A percentile compares a stretch with the other conserved stretches of the same genome.
These are phyloP conservation scores for Heliconius cydno DNA, from an alignment of 2,888 invertebrate genomes.

Conservation along the genomic window DNA sequence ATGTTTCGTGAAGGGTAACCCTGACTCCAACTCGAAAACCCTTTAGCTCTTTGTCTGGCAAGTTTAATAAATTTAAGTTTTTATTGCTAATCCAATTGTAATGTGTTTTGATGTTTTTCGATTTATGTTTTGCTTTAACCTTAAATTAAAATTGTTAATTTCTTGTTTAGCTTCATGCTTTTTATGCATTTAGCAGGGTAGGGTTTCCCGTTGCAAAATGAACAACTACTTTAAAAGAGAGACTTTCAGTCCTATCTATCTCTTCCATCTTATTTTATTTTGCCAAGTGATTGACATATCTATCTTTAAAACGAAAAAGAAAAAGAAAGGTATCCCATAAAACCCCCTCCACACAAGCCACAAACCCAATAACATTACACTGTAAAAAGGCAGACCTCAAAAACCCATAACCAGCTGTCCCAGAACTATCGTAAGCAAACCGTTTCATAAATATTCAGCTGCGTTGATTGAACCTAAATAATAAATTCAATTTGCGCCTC, in stretches of 20 bases:
- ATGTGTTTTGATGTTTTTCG: conserved; percentile 17
- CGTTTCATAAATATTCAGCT: conserved; percentile 56
- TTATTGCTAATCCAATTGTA: conserved; percentile 24
- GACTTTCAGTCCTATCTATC: no score
- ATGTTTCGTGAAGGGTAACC: conserved; percentile 40
- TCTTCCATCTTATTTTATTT: neutral
- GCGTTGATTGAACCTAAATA: conserved; percentile 76
- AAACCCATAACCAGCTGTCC: conserved; percentile 25
- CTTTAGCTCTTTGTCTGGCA: conserved; percentile 39
- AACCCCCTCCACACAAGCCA: neutral
- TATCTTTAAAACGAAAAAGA: neutral
- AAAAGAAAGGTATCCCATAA: neutral
- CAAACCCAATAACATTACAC: conserved; percentile 10
- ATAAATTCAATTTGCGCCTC: conserved; percentile 79
- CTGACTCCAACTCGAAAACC: conserved; percentile 29
- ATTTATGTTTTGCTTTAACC: neutral
- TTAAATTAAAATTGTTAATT: no score
- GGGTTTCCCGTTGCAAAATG: neutral
- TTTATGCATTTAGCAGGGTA: neutral
- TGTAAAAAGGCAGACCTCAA: conserved; percentile 9
- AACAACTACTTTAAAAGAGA: neutral
- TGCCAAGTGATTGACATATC: neutral
- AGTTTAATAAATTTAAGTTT: conserved; percentile 43
- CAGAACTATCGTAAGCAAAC: conserved; percentile 49
- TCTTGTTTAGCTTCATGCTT: neutral